A percentile compares a stretch with the other conserved stretches of the same genome.
phyloP scores from a whole-genome alignment of 1,140 invertebrate species.

The Drosophila sulfurigaster region DNA sequence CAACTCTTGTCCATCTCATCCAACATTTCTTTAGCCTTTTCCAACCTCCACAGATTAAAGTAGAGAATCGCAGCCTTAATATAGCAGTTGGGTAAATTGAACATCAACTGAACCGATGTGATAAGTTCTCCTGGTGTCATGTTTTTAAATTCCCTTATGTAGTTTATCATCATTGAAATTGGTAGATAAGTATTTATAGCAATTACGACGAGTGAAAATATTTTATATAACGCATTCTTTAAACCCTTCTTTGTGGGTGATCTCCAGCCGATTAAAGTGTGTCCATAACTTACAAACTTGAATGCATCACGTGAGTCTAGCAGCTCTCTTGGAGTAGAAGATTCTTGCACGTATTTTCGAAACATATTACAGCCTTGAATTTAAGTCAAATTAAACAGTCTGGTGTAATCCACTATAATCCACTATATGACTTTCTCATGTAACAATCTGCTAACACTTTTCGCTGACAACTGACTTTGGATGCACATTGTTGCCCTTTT shows the following conservation, averaged over 20 bases:
- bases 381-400: background rate
- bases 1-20: slow-evolving; percentile 35
- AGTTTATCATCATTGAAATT: background rate
- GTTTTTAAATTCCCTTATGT: background rate
- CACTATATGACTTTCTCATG: too few relatives aligned
- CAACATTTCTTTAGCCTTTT: slow-evolving; percentile 38
- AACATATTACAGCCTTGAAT: background rate
- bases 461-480: too few relatives aligned
- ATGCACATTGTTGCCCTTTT: too few relatives aligned
- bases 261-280: background rate
- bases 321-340: background rate
- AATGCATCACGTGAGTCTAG: background rate
- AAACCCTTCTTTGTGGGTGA: background rate
- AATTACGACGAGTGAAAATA: background rate
- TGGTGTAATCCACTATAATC: too few relatives aligned
- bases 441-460: too few relatives aligned
- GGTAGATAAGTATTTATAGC: background rate
- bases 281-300: background rate
- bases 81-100: slow-evolving; percentile 25
- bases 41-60: slow-evolving; percentile 8
- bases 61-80: slow-evolving; percentile 5
- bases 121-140: background rate
- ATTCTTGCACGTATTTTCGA: background rate
- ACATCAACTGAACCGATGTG: slow-evolving; percentile 1
- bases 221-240: background rate